Evolutionary conservation across 2,797 vertebrate species (phyloP), one percentile per base, ranked within the genome.

Genomic region (Heteromormyrus szaboi): DNA sequence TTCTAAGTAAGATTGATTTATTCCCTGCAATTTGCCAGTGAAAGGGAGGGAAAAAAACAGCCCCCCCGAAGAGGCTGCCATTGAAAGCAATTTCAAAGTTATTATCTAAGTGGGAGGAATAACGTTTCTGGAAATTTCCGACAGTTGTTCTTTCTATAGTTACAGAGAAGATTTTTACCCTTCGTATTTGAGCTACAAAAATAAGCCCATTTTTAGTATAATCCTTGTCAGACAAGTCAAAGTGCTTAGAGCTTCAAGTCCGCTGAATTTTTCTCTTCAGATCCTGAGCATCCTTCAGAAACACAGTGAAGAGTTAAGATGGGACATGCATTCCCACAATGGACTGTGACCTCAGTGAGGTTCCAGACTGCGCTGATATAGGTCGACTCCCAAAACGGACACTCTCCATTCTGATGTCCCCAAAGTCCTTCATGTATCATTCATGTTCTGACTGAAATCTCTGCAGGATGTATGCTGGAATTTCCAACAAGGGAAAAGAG

Each of bases 81-180:
- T 50, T 84, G 81, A 84, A 50, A 50, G 62, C 48, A 72, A 86
- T 89, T 41, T 68, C 62, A 41, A 87, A 62, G 59, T 59, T 44
- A 46, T 89, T 87, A 79, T n/a, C 81, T 65, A 65, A 76, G 22
- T 89, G 37, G 76, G 53, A 37, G 62, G 37, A 89, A 86, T 17
- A 37, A 56, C 4, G 8, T 86, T 54, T 86, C 84, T 44, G 29
- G 59, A 62, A 89, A 62, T 86, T 87, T 54, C n/a, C 53, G 3
- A 48, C 85, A 44, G 50, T 81, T 76, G 46, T 72, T 50, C 68
- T 89, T 79, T 65, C 29, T 37, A 87, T 44, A 37, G 37, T 25
- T 48, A 51, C 3, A 17, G 79, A 79, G 3, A 37, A 14, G 51
- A 86, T 33, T 56, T 33, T 54, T 37, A 51, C 85, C 29, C 85